Evolutionary conservation across 1,140 invertebrate species (phyloP), one percentile per base, ranked within the genome.

Genomic region (Rhagoletis zephyria): DNA sequence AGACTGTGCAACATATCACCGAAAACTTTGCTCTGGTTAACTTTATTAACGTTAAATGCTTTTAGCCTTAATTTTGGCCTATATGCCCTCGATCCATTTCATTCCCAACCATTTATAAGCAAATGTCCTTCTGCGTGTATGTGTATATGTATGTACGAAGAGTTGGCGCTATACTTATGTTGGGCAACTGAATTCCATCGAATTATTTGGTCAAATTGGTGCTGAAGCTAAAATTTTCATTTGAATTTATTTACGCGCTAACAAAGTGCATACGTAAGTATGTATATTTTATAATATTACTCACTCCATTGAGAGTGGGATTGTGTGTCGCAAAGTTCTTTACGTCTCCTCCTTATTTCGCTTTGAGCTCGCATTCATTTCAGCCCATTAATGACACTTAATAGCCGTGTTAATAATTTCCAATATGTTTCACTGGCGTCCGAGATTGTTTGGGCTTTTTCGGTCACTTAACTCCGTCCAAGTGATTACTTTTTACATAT

Each of bases 41-140:
- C 60, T 85, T 85, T 85, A 85, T 85, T 85, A 85, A 85, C 85
- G 85, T 85, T 85, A 85, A 85, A 85, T 85, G 85, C 85, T 85
- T 85, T 85, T 85, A 85, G 85, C 85, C 85, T 45, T 60, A 60
- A 61, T 85, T 85, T 81, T 59, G 48, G 74, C 74, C 56, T 81
- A 56, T 12, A 81, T 12, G 56, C 19, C 14, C 40, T 1, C 14
- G 67, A 59, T 59, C 16, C 19, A 12, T 45, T 81, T 30, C 19
- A 30, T 7, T 56, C 9, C 10, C 48, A 81, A 81, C 16, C 74
- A 81, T 56, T 81, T 45, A 81, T 81, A 81, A 81, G 74, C 48
- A 7, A 56, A 51, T 56, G 74, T n/a, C 48, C n/a, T 81, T 81
- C n/a, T 48, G 56, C 9, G 51, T 3, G 30, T 30, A 30, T 30